Percentiles rank a stretch among this genome's conserved stretches.
These are phyloP conservation scores for Chrysolina americana DNA, from an alignment of 2,888 invertebrate species.

Conservation along the genomic window DNA sequence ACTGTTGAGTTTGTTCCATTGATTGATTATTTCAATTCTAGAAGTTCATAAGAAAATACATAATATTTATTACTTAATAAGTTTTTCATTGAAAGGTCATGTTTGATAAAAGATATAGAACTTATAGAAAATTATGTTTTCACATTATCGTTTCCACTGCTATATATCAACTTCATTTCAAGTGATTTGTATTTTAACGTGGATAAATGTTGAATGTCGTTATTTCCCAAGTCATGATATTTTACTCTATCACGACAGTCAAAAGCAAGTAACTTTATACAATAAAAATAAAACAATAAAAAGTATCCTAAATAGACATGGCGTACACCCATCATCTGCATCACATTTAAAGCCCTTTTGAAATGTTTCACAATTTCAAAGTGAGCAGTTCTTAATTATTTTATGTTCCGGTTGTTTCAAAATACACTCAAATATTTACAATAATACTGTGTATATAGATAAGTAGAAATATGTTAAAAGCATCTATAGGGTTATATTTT, in stretches of 20 bases:
- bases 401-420: constrained; percentile 43
- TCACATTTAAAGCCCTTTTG: constrained; percentile 57
- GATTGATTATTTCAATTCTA: background rate
- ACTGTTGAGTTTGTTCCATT: background rate
- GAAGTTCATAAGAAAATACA: too few relatives aligned
- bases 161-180: too few relatives aligned
- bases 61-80: too few relatives aligned
- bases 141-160: too few relatives aligned
- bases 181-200: too few relatives aligned
- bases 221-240: background rate
- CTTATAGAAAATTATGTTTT: too few relatives aligned
- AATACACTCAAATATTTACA: constrained; percentile 64
- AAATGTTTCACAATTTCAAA: constrained; percentile 49
- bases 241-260: constrained; percentile 67
- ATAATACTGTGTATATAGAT: constrained; percentile 62
- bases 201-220: background rate
- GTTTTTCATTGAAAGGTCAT: too few relatives aligned
- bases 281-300: constrained; percentile 62
- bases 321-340: constrained; percentile 57
- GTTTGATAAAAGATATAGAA: too few relatives aligned
- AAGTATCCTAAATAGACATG: constrained; percentile 63
- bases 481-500: constrained; percentile 59
- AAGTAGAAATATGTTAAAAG: constrained; percentile 63
- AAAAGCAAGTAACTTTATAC: constrained; percentile 67
- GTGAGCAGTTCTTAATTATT: constrained; percentile 44